These are phyloP conservation scores for Cervus canadensis DNA, from an alignment of 2,113 vertebrate genomes.

Conservation along the genomic window DNA sequence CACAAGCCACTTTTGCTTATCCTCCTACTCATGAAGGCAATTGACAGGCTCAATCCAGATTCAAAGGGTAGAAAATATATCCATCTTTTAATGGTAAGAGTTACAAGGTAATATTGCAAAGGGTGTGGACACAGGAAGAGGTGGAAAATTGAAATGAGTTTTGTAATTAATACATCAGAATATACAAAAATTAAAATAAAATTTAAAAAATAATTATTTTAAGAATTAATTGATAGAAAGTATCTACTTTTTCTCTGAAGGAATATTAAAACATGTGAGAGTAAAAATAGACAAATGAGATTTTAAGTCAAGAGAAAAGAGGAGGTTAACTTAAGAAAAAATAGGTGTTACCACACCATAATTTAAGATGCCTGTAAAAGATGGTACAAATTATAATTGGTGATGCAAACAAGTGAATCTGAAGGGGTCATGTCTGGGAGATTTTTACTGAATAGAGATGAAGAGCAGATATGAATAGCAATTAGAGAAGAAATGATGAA, in stretches of 20 bases:
- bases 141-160: not conserved
- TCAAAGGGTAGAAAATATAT: not conserved
- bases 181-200: not conserved
- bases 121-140: accelerated
- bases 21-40: not conserved
- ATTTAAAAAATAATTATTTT: not conserved
- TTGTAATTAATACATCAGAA: not conserved
- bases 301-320: not conserved
- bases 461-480: not conserved
- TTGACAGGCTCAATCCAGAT: not conserved
- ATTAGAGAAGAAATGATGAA: not conserved
- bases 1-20: not conserved
- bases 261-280: not conserved
- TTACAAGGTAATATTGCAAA: not conserved
- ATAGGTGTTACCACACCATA: not conserved
- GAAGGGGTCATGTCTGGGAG: not conserved
- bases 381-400: not conserved
- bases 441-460: not conserved
- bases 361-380: not conserved
- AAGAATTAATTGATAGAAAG: not conserved
- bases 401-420: not conserved
- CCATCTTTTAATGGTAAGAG: not conserved
- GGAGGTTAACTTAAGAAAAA: not conserved
- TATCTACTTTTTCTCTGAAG: not conserved
- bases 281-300: not conserved